phyloP scores from a whole-genome alignment of 2,797 vertebrate species.

The Phataginus tricuspis region DNA sequence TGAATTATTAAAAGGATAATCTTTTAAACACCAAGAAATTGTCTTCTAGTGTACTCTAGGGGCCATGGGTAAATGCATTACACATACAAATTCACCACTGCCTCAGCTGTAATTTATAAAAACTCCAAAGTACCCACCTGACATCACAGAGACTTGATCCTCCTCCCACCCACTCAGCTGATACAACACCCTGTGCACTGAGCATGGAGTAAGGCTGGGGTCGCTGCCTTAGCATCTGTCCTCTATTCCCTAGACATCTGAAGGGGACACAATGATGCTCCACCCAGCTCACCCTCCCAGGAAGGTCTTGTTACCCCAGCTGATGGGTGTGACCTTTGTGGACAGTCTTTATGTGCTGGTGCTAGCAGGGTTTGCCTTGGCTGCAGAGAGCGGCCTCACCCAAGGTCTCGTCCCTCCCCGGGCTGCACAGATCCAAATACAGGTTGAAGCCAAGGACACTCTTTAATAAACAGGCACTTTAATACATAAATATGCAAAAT shows the following conservation, averaged over 20 bases:
- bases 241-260: background rate
- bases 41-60: constrained; percentile 75
- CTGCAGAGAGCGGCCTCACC: background rate
- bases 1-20: constrained; percentile 82
- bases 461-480: background rate
- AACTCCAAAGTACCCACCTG: background rate
- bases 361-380: too few relatives aligned
- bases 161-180: background rate
- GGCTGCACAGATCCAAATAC: background rate
- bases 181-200: background rate
- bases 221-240: background rate
- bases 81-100: constrained; percentile 31
- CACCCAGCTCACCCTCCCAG: accelerated
- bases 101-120: constrained; percentile 33
- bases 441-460: background rate
- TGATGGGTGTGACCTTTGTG: accelerated
- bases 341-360: background rate
- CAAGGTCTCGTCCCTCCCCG: background rate
- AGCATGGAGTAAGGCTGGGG: background rate
- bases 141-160: background rate
- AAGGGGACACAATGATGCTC: background rate
- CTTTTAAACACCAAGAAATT: constrained; percentile 80
- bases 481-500: background rate
- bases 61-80: constrained; percentile 68
- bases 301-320: background rate